Evolutionary conservation across 2,797 vertebrate genomes (phyloP).

Genomic region (Otolemur crassicaudatus): DNA sequence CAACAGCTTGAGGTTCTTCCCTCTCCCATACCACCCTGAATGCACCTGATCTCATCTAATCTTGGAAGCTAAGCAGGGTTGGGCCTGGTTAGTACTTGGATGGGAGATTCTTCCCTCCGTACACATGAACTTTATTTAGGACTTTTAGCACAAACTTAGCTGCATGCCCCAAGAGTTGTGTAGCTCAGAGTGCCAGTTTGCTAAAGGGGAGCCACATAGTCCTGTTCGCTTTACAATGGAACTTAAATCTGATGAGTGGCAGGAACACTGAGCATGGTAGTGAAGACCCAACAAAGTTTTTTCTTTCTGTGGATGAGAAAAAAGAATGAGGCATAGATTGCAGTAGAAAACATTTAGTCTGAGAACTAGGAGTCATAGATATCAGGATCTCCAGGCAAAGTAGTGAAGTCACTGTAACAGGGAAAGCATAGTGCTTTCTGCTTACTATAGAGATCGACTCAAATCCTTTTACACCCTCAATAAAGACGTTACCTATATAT

Average conservation of each 20-base stretch:
- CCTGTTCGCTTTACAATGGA: background rate
- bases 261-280: background rate
- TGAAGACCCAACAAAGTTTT: background rate
- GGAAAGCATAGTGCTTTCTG: background rate
- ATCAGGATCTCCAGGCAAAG: background rate
- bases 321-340: background rate
- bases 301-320: background rate
- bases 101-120: background rate
- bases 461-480: background rate
- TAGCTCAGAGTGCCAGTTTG: background rate
- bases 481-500: background rate
- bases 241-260: background rate
- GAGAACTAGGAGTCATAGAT: slow-evolving; percentile 6
- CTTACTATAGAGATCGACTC: background rate
- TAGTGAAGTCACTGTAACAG: background rate
- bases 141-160: background rate
- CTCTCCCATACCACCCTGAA: background rate
- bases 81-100: too few species aligned
- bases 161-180: background rate
- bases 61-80: too few species aligned
- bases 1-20: background rate
- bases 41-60: too few species aligned
- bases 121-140: background rate
- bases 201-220: background rate
- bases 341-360: background rate